Evolutionary conservation across 92 coral and sea anemone genomes (phyloP).

Genomic region (Palythoa heliodiscus): DNA sequence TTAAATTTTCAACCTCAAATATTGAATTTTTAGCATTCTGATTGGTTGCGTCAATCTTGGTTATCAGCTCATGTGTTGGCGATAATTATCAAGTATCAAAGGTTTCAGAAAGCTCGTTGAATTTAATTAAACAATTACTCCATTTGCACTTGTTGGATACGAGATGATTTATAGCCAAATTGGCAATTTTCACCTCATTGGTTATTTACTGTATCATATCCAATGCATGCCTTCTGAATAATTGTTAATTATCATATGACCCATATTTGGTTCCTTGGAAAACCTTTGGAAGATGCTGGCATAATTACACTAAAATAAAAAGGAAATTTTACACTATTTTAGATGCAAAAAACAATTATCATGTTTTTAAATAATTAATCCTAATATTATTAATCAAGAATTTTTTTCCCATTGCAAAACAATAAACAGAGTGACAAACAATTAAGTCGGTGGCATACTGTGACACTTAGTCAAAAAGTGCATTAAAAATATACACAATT

Average conservation of each 20-base stretch:
- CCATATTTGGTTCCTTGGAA: not conserved
- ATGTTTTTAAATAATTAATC: conserved; percentile 9
- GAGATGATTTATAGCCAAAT: not conserved
- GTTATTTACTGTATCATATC: not conserved
- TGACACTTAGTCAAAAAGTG: too few relatives aligned
- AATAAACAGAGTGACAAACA: too few relatives aligned
- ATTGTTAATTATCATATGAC: conserved; percentile 7
- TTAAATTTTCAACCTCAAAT: conserved; percentile 9
- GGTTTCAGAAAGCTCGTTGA: not conserved
- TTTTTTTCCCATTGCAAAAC: too few relatives aligned
- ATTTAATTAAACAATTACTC: not conserved
- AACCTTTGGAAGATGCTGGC: not conserved
- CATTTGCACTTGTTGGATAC: conserved; percentile 1
- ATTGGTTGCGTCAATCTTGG: too few relatives aligned
- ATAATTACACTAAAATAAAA: not conserved
- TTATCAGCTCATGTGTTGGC: too few relatives aligned
- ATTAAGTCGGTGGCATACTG: too few relatives aligned
- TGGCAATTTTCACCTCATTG: not conserved
- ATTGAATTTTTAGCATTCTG: not conserved
- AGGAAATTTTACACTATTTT: not conserved
- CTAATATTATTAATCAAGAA: not conserved
- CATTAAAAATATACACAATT: too few relatives aligned
- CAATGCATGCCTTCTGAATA: not conserved
- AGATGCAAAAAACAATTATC: conserved; percentile 3
- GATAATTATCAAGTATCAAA: not conserved